Evolutionary conservation across 35 echinoderm and acorn worm species (phyloP), one percentile per base, ranked within the genome.

Genomic region (Lytechinus variegatus): DNA sequence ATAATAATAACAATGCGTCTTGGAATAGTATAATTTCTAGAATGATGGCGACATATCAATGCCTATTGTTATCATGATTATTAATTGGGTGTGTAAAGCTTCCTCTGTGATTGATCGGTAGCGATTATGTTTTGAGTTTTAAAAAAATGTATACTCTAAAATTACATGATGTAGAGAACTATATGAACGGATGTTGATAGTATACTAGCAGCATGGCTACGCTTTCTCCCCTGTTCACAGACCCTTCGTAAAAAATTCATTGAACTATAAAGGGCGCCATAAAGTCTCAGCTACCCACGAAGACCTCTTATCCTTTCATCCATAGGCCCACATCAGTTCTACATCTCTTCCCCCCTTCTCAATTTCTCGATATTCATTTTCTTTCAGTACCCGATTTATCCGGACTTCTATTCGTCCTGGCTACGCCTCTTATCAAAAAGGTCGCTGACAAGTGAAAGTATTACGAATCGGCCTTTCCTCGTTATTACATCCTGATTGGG

Each of bases 401-500:
- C 19, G 4, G 4, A 5, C 66, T 24, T 16, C 66, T 24, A 79
- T 5, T 24, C 66, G 8, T 16, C 3, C 66, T 16, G 66, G 66
- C 66, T 24, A n/a, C 19, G 19, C 66, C 66, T 7, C 66, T 79
- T 79, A n/a, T 7, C 66, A 79, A 79, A 44, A 24, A 71, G 66
- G 66, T 79, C 66, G 19, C 66, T 79, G 66, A 79, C 66, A 79
- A 79, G 66, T 79, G 66, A 79, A 79, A 24, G 66, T 79, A 79
- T 79, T 79, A 79, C 19, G 66, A n/a, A 79, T 24, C 66, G 66
- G 8, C 66, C 66, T 24, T 79, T 79, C 16, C 66, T 79, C 66
- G 66, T 79, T 79, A 79, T 79, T 79, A 4, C 66, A n/a, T 79
- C 66, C n/a, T 79, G 66, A 79, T 79, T 79, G 66, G 66, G 66